Conservation (phyloP, 2,888 invertebrate genomes). For the Scotopteryx bipunctaria region DNA sequence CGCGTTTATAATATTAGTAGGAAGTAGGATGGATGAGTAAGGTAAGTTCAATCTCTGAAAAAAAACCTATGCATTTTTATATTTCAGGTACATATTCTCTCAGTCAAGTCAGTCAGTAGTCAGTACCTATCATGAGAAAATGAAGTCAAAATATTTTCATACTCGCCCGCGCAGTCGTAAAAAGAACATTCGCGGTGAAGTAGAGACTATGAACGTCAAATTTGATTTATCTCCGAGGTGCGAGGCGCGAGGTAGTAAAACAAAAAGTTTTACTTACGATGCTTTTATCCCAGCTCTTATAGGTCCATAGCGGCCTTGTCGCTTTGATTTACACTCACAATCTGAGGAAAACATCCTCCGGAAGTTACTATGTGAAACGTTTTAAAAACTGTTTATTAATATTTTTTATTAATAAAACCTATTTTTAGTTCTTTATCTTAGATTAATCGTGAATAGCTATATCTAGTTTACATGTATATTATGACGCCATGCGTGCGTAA, state of each 20-base stretch:
- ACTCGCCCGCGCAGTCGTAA: slow-evolving; percentile 14
- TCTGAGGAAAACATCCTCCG: slow-evolving; percentile 28
- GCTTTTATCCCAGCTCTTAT: neutral
- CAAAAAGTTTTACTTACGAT: slow-evolving; percentile 9
- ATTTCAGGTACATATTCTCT: too few relatives aligned
- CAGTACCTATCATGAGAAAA: neutral
- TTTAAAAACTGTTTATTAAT: slow-evolving; percentile 8
- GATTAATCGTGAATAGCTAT: too few relatives aligned
- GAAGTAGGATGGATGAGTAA: too few relatives aligned
- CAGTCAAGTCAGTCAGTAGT: too few relatives aligned
- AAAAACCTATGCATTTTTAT: too few relatives aligned
- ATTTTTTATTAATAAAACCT: neutral
- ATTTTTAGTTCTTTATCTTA: neutral
- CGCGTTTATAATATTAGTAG: too few relatives aligned
- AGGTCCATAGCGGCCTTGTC: slow-evolving; percentile 10
- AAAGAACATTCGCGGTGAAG: slow-evolving; percentile 19
- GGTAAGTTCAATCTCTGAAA: too few relatives aligned
- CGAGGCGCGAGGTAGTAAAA: slow-evolving; percentile 21
- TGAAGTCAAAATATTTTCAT: slow-evolving; percentile 2
- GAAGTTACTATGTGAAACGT: slow-evolving; percentile 11
- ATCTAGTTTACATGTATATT: too few relatives aligned
- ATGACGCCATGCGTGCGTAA: too few relatives aligned
- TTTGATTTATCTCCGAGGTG: slow-evolving; percentile 24
- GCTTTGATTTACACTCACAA: slow-evolving; percentile 24
- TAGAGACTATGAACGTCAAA: slow-evolving; percentile 1